These are phyloP conservation scores for Phaedon cochleariae DNA, from an alignment of 2,888 invertebrate species.

Conservation along the genomic window DNA sequence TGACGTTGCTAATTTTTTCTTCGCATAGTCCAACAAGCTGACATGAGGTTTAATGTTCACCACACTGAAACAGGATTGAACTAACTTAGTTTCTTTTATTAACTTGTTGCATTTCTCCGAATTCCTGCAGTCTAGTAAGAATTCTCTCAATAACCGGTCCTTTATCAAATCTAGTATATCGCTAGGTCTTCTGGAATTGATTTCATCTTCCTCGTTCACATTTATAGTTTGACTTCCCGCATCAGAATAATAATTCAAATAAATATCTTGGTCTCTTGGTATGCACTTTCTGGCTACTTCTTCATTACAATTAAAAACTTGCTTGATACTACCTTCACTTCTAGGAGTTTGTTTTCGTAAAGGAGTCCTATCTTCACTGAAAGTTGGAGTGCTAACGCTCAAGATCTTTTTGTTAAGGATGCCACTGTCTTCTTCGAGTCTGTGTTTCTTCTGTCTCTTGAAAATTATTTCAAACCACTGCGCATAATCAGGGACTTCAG, in stretches of 20 bases:
- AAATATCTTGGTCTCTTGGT: background rate
- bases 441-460: background rate
- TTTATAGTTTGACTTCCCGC: background rate
- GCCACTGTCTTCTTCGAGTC: background rate
- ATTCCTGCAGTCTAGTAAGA: background rate
- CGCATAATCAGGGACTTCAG: conserved; percentile 39
- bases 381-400: background rate
- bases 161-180: background rate
- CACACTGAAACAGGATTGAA: conserved; percentile 13
- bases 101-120: background rate
- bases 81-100: conserved; percentile 8
- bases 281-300: background rate
- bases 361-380: background rate
- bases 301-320: too few species aligned
- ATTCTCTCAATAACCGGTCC: background rate
- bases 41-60: conserved; percentile 25
- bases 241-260: background rate
- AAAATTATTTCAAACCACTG: conserved; percentile 2
- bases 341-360: too few species aligned
- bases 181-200: background rate
- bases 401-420: background rate
- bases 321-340: too few species aligned
- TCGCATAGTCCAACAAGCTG: conserved; percentile 32
- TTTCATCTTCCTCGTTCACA: background rate
- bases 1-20: too few species aligned